A percentile compares a stretch with the other conserved stretches of the same genome.
These are phyloP conservation scores for Sinotaia quadrata DNA, from an alignment of 2,888 invertebrate genomes.

Conservation along the genomic window DNA sequence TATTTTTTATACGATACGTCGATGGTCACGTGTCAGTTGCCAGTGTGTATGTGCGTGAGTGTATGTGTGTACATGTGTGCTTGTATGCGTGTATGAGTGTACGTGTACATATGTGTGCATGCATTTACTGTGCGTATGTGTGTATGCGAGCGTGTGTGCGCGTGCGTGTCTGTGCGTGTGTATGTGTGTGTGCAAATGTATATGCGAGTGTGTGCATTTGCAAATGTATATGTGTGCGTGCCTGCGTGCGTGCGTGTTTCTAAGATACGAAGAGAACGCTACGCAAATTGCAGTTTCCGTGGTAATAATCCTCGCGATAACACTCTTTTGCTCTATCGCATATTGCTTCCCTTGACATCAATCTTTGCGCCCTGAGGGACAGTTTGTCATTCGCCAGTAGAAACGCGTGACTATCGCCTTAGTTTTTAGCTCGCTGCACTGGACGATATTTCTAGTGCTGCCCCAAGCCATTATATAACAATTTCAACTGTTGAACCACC, in stretches of 20 bases:
- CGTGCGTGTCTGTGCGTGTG: background rate
- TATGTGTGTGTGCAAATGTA: background rate
- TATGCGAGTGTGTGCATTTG: background rate
- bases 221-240: background rate
- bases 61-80: background rate
- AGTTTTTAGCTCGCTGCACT: too few relatives aligned
- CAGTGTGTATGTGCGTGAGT: slow-evolving; percentile 6
- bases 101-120: slow-evolving; percentile 1
- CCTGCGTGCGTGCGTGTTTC: background rate
- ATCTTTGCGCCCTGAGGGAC: background rate
- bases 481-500: too few relatives aligned
- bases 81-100: slow-evolving; percentile 8
- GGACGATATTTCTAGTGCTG: too few relatives aligned
- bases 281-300: too few relatives aligned
- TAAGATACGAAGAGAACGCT: too few relatives aligned
- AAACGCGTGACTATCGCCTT: too few relatives aligned
- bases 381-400: background rate
- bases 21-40: too few relatives aligned
- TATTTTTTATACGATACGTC: too few relatives aligned
- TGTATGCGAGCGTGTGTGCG: background rate
- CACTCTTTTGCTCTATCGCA: background rate
- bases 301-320: background rate
- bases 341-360: background rate
- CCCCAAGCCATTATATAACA: too few relatives aligned
- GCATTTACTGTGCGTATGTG: background rate